phyloP scores from a whole-genome alignment of 2,888 invertebrate genomes.

The Machimus atricapillus region DNA sequence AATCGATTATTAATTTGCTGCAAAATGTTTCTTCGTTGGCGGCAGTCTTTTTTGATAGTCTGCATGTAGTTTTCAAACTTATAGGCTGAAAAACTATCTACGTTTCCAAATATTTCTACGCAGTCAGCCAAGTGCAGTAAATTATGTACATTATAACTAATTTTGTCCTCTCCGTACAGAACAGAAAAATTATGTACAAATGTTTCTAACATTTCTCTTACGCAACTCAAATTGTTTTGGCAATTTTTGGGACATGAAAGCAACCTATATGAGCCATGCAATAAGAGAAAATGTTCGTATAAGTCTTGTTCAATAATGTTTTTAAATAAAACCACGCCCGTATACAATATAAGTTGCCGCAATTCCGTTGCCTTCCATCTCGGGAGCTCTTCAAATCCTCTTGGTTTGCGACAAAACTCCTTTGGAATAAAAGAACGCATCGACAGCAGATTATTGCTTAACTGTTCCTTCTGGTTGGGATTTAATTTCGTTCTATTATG shows the following conservation, averaged over 20 bases:
- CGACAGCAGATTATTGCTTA: not conserved
- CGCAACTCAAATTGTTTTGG: not conserved
- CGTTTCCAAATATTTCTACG: not conserved
- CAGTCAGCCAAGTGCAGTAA: not conserved
- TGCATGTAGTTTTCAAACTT: not conserved
- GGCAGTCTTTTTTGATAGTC: not conserved
- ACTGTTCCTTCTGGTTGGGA: not conserved
- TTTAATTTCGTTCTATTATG: not conserved
- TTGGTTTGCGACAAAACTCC: not conserved
- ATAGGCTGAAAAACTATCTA: not conserved
- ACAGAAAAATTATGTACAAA: not conserved
- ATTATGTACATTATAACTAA: constrained; percentile 23
- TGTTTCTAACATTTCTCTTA: not conserved
- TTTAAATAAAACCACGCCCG: constrained; percentile 8
- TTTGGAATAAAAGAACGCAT: not conserved
- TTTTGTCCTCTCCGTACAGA: not conserved
- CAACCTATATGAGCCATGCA: constrained; percentile 4
- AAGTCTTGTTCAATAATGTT: not conserved
- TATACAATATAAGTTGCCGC: not conserved
- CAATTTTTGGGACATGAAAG: not conserved
- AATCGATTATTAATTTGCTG: not conserved
- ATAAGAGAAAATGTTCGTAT: constrained; percentile 10
- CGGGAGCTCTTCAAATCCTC: not conserved
- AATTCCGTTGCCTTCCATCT: constrained; percentile 12
- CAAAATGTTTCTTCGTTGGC: not conserved